Evolutionary conservation across 2,888 invertebrate genomes (phyloP).

Genomic region (Metallyticus violacea): DNA sequence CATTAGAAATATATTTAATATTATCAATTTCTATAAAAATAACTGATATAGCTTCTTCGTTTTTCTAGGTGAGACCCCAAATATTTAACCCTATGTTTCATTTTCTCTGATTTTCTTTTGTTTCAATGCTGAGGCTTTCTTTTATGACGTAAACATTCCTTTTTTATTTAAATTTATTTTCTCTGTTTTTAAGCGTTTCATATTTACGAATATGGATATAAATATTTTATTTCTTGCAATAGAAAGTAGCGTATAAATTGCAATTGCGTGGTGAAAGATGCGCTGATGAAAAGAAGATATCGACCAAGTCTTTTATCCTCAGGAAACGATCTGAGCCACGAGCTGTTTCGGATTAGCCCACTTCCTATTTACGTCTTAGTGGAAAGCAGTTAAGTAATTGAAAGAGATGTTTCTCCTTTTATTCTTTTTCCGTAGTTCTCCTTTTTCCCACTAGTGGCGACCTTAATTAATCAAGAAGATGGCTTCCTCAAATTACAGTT

Average conservation of each 20-base stretch:
- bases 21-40: no score
- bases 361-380: conserved; percentile 22
- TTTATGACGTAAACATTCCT: no score
- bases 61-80: no score
- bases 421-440: background rate
- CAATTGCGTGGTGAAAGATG: background rate
- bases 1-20: no score
- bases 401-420: conserved; percentile 13
- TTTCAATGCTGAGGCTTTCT: no score
- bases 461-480: background rate
- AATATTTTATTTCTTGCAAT: no score
- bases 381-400: conserved; percentile 22
- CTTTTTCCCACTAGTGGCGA: background rate
- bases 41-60: no score
- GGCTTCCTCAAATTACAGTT: background rate
- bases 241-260: background rate
- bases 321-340: background rate
- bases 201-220: no score
- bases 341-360: background rate
- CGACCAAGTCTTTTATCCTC: background rate
- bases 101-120: no score
- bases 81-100: no score
- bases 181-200: no score
- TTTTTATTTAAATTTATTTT: no score
- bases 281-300: background rate